Conservation (phyloP, 2,888 invertebrate genomes). For the Aphelenchoides bicaudatus region DNA sequence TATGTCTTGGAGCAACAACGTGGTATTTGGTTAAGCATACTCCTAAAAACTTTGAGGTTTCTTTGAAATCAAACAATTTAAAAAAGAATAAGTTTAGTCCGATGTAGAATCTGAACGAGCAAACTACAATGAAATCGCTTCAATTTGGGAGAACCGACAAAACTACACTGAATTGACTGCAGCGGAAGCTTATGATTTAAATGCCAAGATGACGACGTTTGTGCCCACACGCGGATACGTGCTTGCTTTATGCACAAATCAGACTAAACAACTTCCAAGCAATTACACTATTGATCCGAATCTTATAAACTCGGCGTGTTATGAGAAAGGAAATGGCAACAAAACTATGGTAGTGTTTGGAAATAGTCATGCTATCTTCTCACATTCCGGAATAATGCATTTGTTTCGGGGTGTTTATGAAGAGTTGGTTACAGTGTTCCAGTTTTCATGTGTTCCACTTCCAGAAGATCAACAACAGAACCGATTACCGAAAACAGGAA, state of each 20-base stretch:
- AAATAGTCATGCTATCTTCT: slow-evolving; percentile 2
- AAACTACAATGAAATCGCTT: not conserved
- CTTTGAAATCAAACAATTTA: too few species aligned
- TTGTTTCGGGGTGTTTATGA: not conserved
- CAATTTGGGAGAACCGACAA: slow-evolving; percentile 2
- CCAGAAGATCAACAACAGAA: slow-evolving; percentile 6
- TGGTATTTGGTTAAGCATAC: not conserved
- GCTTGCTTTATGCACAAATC: slow-evolving; percentile 1
- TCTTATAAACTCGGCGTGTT: slow-evolving; percentile 2
- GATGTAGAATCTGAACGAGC: not conserved
- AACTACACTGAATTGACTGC: not conserved
- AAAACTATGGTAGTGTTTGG: slow-evolving; percentile 8
- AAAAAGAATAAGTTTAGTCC: not conserved
- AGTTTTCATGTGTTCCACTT: slow-evolving; percentile 11
- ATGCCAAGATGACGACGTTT: slow-evolving; percentile 7
- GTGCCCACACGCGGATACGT: slow-evolving; percentile 12
- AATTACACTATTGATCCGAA: not conserved
- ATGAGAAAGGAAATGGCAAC: not conserved
- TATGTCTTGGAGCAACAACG: not conserved
- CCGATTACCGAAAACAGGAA: slow-evolving; percentile 1
- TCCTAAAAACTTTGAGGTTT: not conserved
- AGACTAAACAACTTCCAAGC: not conserved
- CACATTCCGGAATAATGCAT: not conserved
- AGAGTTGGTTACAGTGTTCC: slow-evolving; percentile 6
- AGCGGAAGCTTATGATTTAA: not conserved